Evolutionary conservation across 2,797 vertebrate species (phyloP), one percentile per base, ranked within the genome.

Genomic region (Pangasius djambal): DNA sequence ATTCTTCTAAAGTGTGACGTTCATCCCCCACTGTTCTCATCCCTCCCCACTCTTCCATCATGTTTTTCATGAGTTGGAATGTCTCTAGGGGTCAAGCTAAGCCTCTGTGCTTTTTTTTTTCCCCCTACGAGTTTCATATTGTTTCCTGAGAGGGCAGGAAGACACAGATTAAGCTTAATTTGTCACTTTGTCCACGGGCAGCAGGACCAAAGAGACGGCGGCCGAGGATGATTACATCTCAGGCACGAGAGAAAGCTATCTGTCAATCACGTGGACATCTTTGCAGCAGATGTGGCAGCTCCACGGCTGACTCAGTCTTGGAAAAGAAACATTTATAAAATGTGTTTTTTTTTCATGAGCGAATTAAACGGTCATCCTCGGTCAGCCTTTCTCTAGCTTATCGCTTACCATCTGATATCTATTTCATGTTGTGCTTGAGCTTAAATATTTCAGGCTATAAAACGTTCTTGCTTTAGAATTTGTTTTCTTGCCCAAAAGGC

Each of bases 101-200:
- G 87, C 85, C 74, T 85, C 40, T 10, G 77, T 72, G 52, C 57
- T 18, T 88, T 79, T 37, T 69, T 50, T 31, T 89, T 83, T 22
- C 8, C 84, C 70, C 77, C 81, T 63, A 4, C 31, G 34, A 87
- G 83, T 88, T 90, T 89, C 44, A 87, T 89, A 88, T 89, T 37
- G 87, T 92, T 93, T 91, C 91, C 91, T 91, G 83, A 88, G 79
- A 88, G 88, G 89, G 90, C 93, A 93, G 91, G 93, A 93, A 94
- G 89, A 88, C 86, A 48, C 90, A 93, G 90, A 92, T 94, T 92
- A 92, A 84, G 69, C 87, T 81, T 94, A 90, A 92, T 93, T 91
- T 89, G 91, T 94, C 92, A 88, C 90, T 90, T 89, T 90, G 89
- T 90, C 88, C 83, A 88, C 86, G 88, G 89, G 74, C 70, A 74